Evolutionary conservation across 2,113 vertebrate genomes (phyloP).

Genomic region (Ranitomeya imitator): DNA sequence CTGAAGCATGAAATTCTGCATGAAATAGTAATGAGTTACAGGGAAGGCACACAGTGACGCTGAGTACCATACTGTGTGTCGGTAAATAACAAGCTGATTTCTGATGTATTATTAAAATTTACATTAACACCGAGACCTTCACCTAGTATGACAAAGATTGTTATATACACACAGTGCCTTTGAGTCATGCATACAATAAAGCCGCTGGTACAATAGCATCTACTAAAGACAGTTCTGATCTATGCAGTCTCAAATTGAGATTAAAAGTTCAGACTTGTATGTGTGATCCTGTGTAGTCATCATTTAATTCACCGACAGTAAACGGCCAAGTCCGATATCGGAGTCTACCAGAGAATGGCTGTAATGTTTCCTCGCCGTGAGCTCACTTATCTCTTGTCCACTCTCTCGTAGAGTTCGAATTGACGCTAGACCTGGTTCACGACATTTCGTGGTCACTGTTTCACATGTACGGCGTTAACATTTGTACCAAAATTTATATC

Average conservation of each 20-base stretch:
- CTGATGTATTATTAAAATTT: conserved; percentile 99
- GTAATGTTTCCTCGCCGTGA: too few relatives aligned
- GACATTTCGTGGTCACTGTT: too few relatives aligned
- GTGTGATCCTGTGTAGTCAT: not conserved
- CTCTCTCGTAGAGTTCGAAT: too few relatives aligned
- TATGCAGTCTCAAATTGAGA: not conserved
- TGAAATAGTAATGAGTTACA: conserved; percentile 58
- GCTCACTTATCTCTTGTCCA: too few relatives aligned
- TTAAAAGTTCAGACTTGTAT: not conserved
- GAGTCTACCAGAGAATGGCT: too few relatives aligned
- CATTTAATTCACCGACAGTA: not conserved
- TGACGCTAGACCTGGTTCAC: too few relatives aligned
- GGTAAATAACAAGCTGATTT: conserved; percentile 61
- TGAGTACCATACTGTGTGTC: conserved; percentile 51
- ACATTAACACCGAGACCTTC: conserved; percentile 99
- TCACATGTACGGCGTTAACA: too few relatives aligned
- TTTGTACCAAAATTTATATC: too few relatives aligned
- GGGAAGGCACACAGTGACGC: conserved; percentile 45
- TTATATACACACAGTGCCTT: conserved; percentile 41
- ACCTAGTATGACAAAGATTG: conserved; percentile 60
- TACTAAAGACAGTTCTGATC: not conserved
- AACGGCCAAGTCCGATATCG: not conserved
- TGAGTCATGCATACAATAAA: not conserved
- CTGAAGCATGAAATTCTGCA: conserved; percentile 53
- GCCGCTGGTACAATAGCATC: not conserved